These are phyloP conservation scores for Halcyon leucocephala DNA, from an alignment of 2,797 vertebrate species.

Conservation along the genomic window DNA sequence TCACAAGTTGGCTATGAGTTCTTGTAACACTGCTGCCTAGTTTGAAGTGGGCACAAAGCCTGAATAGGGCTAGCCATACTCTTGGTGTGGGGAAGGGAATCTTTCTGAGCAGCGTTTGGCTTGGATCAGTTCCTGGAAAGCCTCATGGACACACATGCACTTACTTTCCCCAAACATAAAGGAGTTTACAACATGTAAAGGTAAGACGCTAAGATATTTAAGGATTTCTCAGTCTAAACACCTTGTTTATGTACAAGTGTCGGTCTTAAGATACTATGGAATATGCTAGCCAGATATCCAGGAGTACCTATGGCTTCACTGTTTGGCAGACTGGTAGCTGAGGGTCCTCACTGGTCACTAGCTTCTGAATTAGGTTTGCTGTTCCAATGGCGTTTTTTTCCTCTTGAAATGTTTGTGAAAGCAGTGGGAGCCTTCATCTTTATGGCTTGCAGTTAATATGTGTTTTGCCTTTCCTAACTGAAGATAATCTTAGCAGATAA, in stretches of 20 bases:
- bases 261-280: not conserved
- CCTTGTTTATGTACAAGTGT: not conserved
- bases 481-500: not conserved
- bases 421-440: not conserved
- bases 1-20: not conserved
- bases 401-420: not conserved
- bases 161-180: not conserved
- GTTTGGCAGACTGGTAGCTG: not conserved
- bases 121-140: not conserved
- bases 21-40: not conserved
- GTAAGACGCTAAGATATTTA: not conserved
- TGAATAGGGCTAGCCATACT: not conserved
- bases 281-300: not conserved
- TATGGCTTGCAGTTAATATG: not conserved
- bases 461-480: not conserved
- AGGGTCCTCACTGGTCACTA: not conserved
- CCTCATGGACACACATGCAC: not conserved
- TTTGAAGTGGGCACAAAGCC: not conserved
- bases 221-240: not conserved
- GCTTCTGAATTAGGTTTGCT: not conserved
- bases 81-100: not conserved
- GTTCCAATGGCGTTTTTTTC: not conserved
- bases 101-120: not conserved
- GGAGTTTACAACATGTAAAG: not conserved
- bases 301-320: not conserved